Conservation (phyloP, 2,888 invertebrate species). For the Agrotis puta region DNA sequence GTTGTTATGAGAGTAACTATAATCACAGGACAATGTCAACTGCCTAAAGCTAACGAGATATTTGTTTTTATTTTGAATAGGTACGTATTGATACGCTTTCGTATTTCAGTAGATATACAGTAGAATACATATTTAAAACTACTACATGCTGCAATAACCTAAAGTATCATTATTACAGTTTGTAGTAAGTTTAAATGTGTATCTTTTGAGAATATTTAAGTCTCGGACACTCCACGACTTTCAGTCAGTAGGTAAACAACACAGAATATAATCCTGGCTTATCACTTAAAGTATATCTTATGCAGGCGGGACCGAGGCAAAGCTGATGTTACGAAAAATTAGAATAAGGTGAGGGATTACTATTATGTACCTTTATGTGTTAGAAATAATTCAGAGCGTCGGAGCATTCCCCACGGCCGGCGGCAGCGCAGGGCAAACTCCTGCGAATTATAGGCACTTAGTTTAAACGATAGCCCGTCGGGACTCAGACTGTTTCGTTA, state of each 20-base stretch:
- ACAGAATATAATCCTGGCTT: slow-evolving; percentile 15
- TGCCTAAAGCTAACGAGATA: slow-evolving; percentile 4
- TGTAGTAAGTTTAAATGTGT: no score
- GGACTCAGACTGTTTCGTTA: slow-evolving; percentile 81
- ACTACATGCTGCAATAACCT: no score
- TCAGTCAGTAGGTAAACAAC: neutral
- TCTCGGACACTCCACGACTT: neutral
- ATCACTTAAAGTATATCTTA: slow-evolving; percentile 22
- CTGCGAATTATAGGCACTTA: slow-evolving; percentile 89
- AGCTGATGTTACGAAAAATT: slow-evolving; percentile 33
- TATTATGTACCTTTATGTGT: slow-evolving; percentile 63
- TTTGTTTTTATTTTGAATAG: neutral
- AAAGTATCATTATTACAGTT: no score
- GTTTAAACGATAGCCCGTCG: slow-evolving; percentile 86
- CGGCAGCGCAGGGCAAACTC: slow-evolving; percentile 83
- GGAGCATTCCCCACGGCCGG: slow-evolving; percentile 81
- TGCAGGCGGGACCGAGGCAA: neutral
- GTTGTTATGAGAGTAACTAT: slow-evolving; percentile 31
- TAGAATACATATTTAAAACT: no score
- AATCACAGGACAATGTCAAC: neutral
- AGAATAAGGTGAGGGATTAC: slow-evolving; percentile 47
- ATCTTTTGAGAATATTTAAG: neutral
- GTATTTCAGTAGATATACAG: neutral
- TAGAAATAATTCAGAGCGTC: slow-evolving; percentile 82
- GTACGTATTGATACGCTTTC: neutral